Conservation (phyloP, 2,797 vertebrate genomes). For the Ctenopoma multispine region DNA sequence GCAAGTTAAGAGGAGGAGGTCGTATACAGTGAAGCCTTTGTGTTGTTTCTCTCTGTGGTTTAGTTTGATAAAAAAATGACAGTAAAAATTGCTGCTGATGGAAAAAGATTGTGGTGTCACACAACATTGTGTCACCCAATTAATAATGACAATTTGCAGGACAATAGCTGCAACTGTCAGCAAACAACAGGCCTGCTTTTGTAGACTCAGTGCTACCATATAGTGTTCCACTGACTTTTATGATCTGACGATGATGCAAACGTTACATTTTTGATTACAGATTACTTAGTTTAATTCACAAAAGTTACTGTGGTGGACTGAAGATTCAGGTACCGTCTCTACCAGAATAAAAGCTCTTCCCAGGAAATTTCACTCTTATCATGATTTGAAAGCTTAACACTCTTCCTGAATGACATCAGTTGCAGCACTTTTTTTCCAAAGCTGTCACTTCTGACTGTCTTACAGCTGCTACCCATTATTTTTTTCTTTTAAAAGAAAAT, state of each 20-base stretch:
- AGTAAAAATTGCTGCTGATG: constrained; percentile 4
- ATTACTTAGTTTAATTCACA: background rate
- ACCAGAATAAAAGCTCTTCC: background rate
- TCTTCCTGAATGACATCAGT: constrained; percentile 36
- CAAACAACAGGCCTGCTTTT: constrained; percentile 6
- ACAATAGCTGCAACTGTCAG: background rate
- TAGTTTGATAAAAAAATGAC: background rate
- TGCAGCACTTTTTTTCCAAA: constrained; percentile 40
- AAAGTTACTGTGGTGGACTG: background rate
- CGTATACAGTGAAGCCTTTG: constrained; percentile 1
- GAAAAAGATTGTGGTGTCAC: background rate
- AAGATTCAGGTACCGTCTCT: background rate
- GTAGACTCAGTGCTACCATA: background rate
- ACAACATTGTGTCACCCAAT: too few relatives aligned
- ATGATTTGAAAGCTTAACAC: background rate
- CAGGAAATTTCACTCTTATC: background rate
- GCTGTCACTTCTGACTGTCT: constrained; percentile 51
- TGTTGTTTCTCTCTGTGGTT: background rate
- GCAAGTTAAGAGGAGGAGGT: constrained; percentile 24
- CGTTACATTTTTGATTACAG: background rate
- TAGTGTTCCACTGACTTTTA: constrained; percentile 8
- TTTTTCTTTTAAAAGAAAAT: background rate
- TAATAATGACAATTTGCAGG: constrained; percentile 1
- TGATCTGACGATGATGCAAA: constrained; percentile 10
- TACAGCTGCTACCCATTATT: constrained; percentile 53